Evolutionary conservation across 1,140 invertebrate species (phyloP), one percentile per base, ranked within the genome.

Genomic region (Stratiolaelaps scimitus): DNA sequence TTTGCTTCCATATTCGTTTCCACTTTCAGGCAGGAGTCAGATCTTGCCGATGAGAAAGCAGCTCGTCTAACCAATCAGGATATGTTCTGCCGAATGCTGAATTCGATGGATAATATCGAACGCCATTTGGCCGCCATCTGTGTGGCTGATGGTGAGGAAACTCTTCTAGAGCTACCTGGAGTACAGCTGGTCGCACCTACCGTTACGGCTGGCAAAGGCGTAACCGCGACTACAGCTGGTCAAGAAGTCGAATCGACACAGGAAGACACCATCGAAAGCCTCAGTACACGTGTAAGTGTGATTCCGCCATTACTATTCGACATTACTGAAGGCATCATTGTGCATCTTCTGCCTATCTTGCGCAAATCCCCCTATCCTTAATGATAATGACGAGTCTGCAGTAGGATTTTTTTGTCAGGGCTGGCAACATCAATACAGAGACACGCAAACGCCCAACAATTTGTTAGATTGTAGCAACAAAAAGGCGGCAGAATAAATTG

Each of bases 51-150:
- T 1, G 53, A 60, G 53, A 60, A 60, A 26, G 26, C 1, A 26
- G 53, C 53, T 2, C 53, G 53, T 17, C 17, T 60, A 23, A 34
- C 53, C 15, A 60, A 60, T 60, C 53, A 60, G 53, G 53, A 60
- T 15, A 60, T 60, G 53, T 34, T 60, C 53, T 15, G 53, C 23
- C 26, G 53, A 5, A 60, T 60, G 53, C 53, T 60, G 17, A 60
- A 60, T 26, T 60, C 53, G 1, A 60, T 60, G 53, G 53, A 60
- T 60, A 60, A 60, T 34, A 60, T 60, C 23, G 53, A 60, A 10
- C 53, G 53, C 2, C 53, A 60, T 23, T 23, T 60, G 15, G 15
- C 26, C 17, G 23, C 53, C 15, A 20, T 60, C 15, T 60, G 53
- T 10, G 53, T 26, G 15, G 15, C 15, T 23, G 53, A 26, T 15